phyloP scores from a whole-genome alignment of 2,113 vertebrate species.

The Sylvilagus bachmani region DNA sequence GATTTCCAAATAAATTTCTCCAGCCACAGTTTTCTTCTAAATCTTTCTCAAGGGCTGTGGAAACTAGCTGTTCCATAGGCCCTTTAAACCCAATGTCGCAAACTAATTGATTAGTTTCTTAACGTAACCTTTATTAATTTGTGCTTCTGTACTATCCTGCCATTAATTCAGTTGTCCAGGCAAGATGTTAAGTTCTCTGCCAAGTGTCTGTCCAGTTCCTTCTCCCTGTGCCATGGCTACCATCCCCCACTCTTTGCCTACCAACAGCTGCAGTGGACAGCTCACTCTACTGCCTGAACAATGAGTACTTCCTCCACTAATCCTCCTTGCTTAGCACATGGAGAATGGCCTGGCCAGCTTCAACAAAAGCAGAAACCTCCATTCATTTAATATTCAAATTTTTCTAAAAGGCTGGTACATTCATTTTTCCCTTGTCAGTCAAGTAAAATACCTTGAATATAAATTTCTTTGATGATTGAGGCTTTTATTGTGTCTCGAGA shows the following conservation, averaged over 20 bases:
- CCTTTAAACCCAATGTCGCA: neutral
- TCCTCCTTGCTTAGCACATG: neutral
- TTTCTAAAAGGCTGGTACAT: neutral
- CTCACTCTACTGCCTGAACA: neutral
- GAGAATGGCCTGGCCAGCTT: neutral
- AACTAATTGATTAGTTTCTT: slow-evolving; percentile 20
- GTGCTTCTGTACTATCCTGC: neutral
- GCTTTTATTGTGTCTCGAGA: slow-evolving; percentile 41
- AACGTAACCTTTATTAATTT: neutral
- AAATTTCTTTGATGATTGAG: slow-evolving; percentile 3
- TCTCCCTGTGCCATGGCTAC: fast-evolving
- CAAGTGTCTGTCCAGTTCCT: neutral
- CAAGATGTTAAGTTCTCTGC: neutral
- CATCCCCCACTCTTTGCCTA: neutral
- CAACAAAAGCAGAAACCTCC: neutral
- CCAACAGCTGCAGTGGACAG: neutral
- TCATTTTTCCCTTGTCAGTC: neutral
- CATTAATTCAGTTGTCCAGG: neutral
- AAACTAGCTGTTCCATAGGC: neutral
- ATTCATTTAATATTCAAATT: neutral
- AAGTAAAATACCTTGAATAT: slow-evolving; percentile 61
- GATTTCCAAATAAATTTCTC: slow-evolving; percentile 43
- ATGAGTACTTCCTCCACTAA: fast-evolving
- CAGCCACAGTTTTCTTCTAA: neutral
- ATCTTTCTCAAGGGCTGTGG: neutral